Evolutionary conservation across 2,797 vertebrate species (phyloP).

Genomic region (Coilia nasus): DNA sequence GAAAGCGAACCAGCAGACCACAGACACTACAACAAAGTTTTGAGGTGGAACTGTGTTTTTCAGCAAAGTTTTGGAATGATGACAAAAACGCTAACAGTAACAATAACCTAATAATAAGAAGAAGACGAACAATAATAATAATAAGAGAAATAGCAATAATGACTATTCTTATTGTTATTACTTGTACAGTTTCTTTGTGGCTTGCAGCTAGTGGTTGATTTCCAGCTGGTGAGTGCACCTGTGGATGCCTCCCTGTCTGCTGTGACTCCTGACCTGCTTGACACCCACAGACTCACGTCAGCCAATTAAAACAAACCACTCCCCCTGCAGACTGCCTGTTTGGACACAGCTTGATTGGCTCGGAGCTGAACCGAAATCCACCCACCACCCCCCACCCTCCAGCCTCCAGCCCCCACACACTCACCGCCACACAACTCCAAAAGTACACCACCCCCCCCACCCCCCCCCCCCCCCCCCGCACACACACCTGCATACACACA

Average conservation of each 20-base stretch:
- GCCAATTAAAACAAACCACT: constrained; percentile 76
- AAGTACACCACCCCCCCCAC: no score
- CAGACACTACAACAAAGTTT: constrained; percentile 56
- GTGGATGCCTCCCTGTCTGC: background rate
- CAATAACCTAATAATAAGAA: no score
- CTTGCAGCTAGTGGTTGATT: background rate
- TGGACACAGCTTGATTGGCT: constrained; percentile 59
- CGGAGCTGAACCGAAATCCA: constrained; percentile 57
- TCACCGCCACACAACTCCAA: no score
- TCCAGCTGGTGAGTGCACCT: background rate
- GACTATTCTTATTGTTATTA: background rate
- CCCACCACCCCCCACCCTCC: background rate
- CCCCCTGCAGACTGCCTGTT: constrained; percentile 70
- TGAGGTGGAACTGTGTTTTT: constrained; percentile 8
- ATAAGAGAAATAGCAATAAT: background rate
- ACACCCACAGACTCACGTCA: constrained; percentile 73
- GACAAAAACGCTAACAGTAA: background rate
- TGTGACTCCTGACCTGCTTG: constrained; percentile 50
- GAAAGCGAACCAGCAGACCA: constrained; percentile 60
- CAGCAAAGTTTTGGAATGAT: background rate
- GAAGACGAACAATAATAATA: no score
- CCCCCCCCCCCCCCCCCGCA: no score
- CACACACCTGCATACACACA: background rate
- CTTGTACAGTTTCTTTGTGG: background rate
- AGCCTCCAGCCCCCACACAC: background rate